These are phyloP conservation scores for Villa cingulata DNA, from an alignment of 2,888 invertebrate species.

Conservation along the genomic window DNA sequence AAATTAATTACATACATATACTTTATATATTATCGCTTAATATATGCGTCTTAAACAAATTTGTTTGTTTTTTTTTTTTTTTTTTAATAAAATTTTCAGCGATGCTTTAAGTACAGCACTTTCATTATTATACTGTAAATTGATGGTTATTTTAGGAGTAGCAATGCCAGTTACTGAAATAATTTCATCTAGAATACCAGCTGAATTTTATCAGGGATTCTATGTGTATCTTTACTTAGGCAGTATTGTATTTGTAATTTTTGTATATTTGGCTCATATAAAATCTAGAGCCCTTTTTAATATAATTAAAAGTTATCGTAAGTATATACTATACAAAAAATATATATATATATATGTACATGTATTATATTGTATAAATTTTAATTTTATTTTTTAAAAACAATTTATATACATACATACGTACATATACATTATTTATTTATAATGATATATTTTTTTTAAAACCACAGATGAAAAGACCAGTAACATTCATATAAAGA, in stretches of 20 bases:
- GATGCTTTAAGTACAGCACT: slow-evolving; percentile 59
- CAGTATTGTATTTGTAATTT: slow-evolving; percentile 62
- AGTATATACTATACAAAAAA: too few relatives aligned
- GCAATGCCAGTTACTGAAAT: slow-evolving; percentile 81
- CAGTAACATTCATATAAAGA: slow-evolving; percentile 31
- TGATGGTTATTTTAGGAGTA: slow-evolving; percentile 68
- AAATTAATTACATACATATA: too few relatives aligned
- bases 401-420: too few relatives aligned
- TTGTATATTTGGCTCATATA: slow-evolving; percentile 53
- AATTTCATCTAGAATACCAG: slow-evolving; percentile 60
- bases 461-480: slow-evolving; percentile 27
- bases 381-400: neutral
- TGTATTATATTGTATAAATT: neutral
- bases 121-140: slow-evolving; percentile 72
- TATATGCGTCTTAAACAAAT: too few relatives aligned
- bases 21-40: too few relatives aligned
- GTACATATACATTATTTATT: too few relatives aligned
- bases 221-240: slow-evolving; percentile 68
- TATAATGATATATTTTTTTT: too few relatives aligned
- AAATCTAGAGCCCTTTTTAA: slow-evolving; percentile 49
- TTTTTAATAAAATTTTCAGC: slow-evolving; percentile 39
- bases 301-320: slow-evolving; percentile 41
- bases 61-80: slow-evolving; percentile 2
- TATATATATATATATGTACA: too few relatives aligned
- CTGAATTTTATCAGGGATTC: slow-evolving; percentile 68